Conservation (phyloP, 1,140 invertebrate species). For the Hylaeus volcanicus region DNA sequence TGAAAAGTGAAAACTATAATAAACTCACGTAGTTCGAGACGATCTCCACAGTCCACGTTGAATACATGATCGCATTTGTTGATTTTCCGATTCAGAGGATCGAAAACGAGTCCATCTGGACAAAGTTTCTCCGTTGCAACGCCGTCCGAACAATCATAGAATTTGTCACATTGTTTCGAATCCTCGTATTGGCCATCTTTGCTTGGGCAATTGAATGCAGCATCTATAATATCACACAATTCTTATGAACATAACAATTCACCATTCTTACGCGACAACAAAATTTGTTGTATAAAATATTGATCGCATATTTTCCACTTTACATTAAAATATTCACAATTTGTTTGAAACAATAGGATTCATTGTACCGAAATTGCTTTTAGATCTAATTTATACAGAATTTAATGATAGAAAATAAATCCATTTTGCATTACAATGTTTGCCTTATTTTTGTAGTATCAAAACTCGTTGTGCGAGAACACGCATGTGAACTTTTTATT, state of each 20-base stretch:
- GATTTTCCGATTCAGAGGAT: constrained; percentile 89
- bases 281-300: neutral
- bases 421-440: too few species aligned
- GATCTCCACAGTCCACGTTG: constrained; percentile 93
- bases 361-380: too few species aligned
- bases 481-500: too few species aligned
- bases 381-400: too few species aligned
- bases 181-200: constrained; percentile 90
- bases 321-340: too few species aligned
- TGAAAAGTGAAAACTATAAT: neutral
- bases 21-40: constrained; percentile 91
- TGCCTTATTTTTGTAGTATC: too few species aligned
- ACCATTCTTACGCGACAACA: neutral
- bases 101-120: constrained; percentile 92
- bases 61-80: constrained; percentile 95
- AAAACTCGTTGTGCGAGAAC: too few species aligned
- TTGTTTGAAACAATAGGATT: too few species aligned
- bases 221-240: constrained; percentile 78
- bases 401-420: too few species aligned
- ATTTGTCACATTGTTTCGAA: constrained; percentile 91
- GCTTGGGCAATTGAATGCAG: constrained; percentile 87
- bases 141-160: constrained; percentile 89
- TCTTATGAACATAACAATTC: constrained; percentile 1
- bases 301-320: neutral
- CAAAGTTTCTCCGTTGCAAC: constrained; percentile 88